A percentile compares a stretch with the other conserved stretches of the same genome.
These are phyloP conservation scores for Agrilus planipennis DNA, from an alignment of 1,140 invertebrate genomes.

Conservation along the genomic window DNA sequence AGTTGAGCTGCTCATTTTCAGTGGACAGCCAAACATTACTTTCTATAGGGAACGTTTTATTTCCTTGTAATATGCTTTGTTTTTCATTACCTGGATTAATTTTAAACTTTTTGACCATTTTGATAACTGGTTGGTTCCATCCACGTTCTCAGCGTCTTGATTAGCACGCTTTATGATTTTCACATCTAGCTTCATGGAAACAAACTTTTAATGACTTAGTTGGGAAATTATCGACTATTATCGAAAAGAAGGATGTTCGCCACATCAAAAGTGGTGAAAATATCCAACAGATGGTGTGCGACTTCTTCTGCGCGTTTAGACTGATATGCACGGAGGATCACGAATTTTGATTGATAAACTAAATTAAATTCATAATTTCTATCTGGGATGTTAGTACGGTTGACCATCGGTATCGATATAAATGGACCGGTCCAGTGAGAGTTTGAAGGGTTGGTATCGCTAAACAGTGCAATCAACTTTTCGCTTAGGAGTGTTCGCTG, in stretches of 20 bases:
- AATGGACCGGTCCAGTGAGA: no score
- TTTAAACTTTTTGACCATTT: conserved; percentile 17
- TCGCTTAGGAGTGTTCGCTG: no score
- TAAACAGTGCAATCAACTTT: no score
- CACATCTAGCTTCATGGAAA: conserved; percentile 5
- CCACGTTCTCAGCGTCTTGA: conserved; percentile 6
- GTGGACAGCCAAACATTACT: no score
- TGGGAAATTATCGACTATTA: conserved; percentile 10
- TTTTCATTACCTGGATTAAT: conserved; percentile 24
- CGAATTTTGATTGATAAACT: conserved; percentile 35
- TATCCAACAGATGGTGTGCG: conserved; percentile 5
- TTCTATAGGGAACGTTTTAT: no score
- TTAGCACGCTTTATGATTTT: no score
- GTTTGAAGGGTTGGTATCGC: no score
- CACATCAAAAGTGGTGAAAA: conserved; percentile 4
- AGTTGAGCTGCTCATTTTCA: no score
- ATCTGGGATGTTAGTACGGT: no score
- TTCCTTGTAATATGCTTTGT: no score
- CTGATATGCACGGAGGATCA: conserved; percentile 12
- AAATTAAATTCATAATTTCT: conserved; percentile 6
- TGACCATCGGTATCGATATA: no score
- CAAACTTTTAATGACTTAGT: no score
- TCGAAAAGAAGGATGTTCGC: conserved; percentile 3
- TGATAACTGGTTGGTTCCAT: conserved; percentile 16
- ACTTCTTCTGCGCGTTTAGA: conserved; percentile 3